Percentiles rank a stretch among this genome's conserved stretches.
phyloP scores from a whole-genome alignment of 2,888 invertebrate genomes.

The Linnaemya tessellans region DNA sequence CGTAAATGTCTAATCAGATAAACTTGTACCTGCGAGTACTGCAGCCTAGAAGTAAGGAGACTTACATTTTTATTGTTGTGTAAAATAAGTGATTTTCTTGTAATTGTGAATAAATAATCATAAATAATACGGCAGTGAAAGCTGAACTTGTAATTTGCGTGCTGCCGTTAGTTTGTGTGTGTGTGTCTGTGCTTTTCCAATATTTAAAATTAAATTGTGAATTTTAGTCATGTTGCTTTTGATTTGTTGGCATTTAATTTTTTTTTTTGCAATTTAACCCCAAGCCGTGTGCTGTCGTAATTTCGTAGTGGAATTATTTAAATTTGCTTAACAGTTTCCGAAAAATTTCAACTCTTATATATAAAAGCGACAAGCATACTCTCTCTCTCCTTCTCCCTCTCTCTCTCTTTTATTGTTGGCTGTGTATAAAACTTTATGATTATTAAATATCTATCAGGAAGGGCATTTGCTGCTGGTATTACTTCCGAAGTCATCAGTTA shows the following conservation, averaged over 20 bases:
- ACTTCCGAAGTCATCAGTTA: neutral
- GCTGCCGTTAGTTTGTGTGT: neutral
- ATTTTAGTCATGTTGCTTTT: slow-evolving; percentile 16
- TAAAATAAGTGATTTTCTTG: neutral
- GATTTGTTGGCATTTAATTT: neutral
- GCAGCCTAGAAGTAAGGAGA: neutral
- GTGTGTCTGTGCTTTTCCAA: neutral
- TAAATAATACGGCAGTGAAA: neutral
- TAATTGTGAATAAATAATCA: slow-evolving; percentile 5
- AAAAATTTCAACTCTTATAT: neutral
- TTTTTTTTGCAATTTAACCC: neutral
- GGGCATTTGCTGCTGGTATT: neutral
- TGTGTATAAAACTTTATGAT: slow-evolving; percentile 21
- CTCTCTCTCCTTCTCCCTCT: too few species aligned
- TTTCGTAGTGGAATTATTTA: neutral
- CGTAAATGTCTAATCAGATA: neutral
- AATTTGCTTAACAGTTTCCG: too few species aligned
- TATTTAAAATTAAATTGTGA: slow-evolving; percentile 36
- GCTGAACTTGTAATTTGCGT: neutral
- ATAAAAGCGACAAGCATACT: neutral
- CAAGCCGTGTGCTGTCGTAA: neutral
- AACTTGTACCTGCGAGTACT: neutral
- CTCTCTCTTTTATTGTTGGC: too few species aligned
- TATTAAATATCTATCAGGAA: slow-evolving; percentile 3
- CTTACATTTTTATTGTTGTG: neutral